Base-by-base conservation (phyloP, 2,888 invertebrate species). In the Prostheceraeus crozeri region DNA sequence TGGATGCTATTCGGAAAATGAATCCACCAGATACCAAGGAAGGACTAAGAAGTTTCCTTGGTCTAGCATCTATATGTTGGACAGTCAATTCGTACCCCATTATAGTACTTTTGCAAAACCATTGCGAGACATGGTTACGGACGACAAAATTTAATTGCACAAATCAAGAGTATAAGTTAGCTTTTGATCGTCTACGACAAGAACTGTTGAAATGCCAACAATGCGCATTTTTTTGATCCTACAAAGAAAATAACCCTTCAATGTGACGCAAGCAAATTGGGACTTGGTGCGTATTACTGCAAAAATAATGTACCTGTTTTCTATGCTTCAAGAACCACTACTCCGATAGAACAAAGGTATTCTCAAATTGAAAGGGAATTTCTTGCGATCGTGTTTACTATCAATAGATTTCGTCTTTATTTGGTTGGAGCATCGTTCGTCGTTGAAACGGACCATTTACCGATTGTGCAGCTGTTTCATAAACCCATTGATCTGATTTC, bases 361-460 rank as follows among this genome's bases (percentile, higher is more conserved):
- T 56, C 57, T 25, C 35, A 31, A 30, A 51, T 61, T 16, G 62
- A 62, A 45, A 48, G 52, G 25, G 60, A 62, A 31, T 16, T 48
- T 31, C 52, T 62, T 2, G 19, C 33, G n/a, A 53, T 63, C 6
- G 46, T 40, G 35, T 63, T 59, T 62, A 59, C 40, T 36, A 56
- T 46, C 35, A 57, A 48, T 52, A 16, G 57, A 6, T 62, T 62
- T 58, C 56, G 45, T 30, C 51, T 57, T n/a, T 60, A 45, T 56
- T 33, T 61, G n/a, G 48, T 53, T 62, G 62, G 62, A 31, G 51
- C 51, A 35, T 33, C 57, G 23, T 16, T 62, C 14, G 27, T 23
- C 16, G 46, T 40, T 19, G 57, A 57, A 53, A 62, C 61, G 8
- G 62, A 62, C 46, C 57, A 62, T 27, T 52, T 57, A 23, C 61